Evolutionary conservation across 2,888 invertebrate species (phyloP).

Genomic region (Prosopocoilus inquinatus): DNA sequence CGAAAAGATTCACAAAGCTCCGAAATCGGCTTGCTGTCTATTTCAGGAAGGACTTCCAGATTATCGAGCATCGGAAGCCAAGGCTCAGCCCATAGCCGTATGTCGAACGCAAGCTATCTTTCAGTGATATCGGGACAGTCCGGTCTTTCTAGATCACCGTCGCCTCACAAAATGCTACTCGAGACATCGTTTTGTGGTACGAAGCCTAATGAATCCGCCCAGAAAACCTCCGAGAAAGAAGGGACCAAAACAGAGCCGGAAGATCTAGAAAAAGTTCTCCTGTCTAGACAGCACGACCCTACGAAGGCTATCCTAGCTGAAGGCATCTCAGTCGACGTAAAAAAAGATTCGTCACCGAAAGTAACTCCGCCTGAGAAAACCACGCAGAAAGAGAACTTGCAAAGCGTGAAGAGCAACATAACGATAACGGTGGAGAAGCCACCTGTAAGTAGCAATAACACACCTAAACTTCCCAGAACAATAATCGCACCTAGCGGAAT

Average conservation of each 20-base stretch:
- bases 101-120: slow-evolving; percentile 57
- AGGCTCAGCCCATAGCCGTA: slow-evolving; percentile 53
- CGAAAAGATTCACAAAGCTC: slow-evolving; percentile 61
- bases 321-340: slow-evolving; percentile 54
- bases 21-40: slow-evolving; percentile 71
- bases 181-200: slow-evolving; percentile 91
- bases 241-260: slow-evolving; percentile 49
- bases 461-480: slow-evolving; percentile 39
- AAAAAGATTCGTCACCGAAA: slow-evolving; percentile 12
- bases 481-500: slow-evolving; percentile 47
- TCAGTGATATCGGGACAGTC: slow-evolving; percentile 59
- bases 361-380: slow-evolving; percentile 37
- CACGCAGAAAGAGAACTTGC: slow-evolving; percentile 16
- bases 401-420: slow-evolving; percentile 34
- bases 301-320: slow-evolving; percentile 65
- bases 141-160: slow-evolving; percentile 68
- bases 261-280: slow-evolving; percentile 56
- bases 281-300: slow-evolving; percentile 64
- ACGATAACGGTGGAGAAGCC: slow-evolving; percentile 46
- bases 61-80: slow-evolving; percentile 77
- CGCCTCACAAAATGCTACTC: slow-evolving; percentile 86
- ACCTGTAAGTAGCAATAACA: slow-evolving; percentile 22
- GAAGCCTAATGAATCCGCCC: slow-evolving; percentile 58
- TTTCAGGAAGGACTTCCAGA: slow-evolving; percentile 78
- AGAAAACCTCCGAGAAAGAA: slow-evolving; percentile 29